Base-by-base conservation (phyloP, 1,140 invertebrate species). In the Drosophila eugracilis region DNA sequence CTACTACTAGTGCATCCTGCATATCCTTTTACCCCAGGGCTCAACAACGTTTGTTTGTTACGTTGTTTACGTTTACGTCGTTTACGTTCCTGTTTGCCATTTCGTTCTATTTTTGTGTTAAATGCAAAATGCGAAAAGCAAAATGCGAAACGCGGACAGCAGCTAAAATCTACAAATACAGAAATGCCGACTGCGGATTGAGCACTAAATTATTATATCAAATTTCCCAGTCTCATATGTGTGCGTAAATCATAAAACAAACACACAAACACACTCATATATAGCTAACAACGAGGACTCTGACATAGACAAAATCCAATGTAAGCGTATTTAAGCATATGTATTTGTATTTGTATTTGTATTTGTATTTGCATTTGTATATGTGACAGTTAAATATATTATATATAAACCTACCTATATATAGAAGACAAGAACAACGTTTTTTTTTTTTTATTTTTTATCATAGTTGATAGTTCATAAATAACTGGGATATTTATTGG, bases 201-300 rank as follows among this genome's bases (percentile, higher is more conserved):
- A 57, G 47, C 53, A 70, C 49, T 70, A 70, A 70, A 70, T 70
- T 70, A 70, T 59, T 59, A 59, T 59, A 59, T 59, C 55, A 53
- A 59, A 59, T 55, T 59, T 54, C 69, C n/a, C n/a, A n/a, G 34
- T 48, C 57, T 70, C 42, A 34, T 57, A 63, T 48, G 55, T 79
- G 80, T 84, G n/a, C n/a, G 80, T 84, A 84, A 85, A 84, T 84
- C 80, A 79, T 83, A 75, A 75, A 78, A 63, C 49, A 52, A 36
- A 55, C 54, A 41, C 19, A 53, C 37, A 54, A n/a, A n/a, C n/a
- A n/a, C n/a, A n/a, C n/a, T n/a, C n/a, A n/a, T n/a, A n/a, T n/a
- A n/a, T n/a, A n/a, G n/a, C n/a, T n/a, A n/a, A n/a, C n/a, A n/a
- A n/a, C n/a, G n/a, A 53, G 63, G 63, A 36, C 39, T 39, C 15